A percentile compares a stretch with the other conserved stretches of the same genome.
Conservation (phyloP, 2,888 invertebrate genomes). For the Apamea crenata region DNA sequence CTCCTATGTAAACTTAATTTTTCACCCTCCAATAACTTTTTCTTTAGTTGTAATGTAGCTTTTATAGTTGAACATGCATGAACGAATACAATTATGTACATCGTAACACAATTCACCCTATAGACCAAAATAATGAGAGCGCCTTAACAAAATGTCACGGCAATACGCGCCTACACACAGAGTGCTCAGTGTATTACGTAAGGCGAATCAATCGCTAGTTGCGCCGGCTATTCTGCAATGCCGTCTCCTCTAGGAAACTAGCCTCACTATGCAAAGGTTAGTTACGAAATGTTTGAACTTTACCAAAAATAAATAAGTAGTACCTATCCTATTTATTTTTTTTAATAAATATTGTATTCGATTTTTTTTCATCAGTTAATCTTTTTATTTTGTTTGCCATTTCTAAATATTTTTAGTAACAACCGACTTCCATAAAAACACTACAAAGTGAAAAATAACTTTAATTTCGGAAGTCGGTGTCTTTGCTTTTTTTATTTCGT, state of each 20-base stretch:
- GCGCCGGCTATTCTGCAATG: constrained; percentile 32
- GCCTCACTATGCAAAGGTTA: constrained; percentile 43
- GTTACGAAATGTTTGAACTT: constrained; percentile 12
- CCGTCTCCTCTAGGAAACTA: constrained; percentile 39
- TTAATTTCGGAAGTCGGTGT: too few species aligned
- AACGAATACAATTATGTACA: background rate
- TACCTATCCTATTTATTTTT: background rate
- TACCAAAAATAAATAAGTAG: background rate
- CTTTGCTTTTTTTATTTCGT: too few species aligned
- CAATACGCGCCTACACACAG: constrained; percentile 48
- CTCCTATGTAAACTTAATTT: background rate
- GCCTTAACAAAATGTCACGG: constrained; percentile 56
- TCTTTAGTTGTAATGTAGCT: too few species aligned
- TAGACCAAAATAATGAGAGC: constrained; percentile 22
- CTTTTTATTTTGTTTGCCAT: background rate
- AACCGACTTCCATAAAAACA: too few species aligned
- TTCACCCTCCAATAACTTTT: background rate
- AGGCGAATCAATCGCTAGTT: constrained; percentile 59
- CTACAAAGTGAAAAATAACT: too few species aligned
- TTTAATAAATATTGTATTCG: background rate
- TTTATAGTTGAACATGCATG: background rate
- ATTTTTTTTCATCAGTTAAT: background rate
- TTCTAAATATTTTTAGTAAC: background rate
- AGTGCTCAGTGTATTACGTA: constrained; percentile 56
- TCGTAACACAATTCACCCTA: background rate